A percentile compares a stretch with the other conserved stretches of the same genome.
phyloP scores from a whole-genome alignment of 1,140 invertebrate genomes.

The Panagrolaimus sp. region DNA sequence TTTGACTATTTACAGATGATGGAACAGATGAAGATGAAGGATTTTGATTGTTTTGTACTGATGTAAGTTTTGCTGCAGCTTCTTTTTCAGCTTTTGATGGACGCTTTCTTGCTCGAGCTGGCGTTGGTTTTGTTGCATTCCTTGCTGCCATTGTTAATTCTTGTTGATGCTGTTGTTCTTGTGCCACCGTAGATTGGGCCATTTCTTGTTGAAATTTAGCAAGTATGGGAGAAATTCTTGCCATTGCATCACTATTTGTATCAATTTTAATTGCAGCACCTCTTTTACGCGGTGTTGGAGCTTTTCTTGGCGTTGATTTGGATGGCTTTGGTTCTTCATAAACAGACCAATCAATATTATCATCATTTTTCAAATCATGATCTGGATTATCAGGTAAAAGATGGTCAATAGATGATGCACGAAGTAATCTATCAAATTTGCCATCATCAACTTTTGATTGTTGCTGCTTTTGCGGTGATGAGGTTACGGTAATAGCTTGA shows the following conservation, averaged over 20 bases:
- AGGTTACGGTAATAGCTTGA: neutral
- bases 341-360: slow-evolving; percentile 8
- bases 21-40: neutral
- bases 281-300: neutral
- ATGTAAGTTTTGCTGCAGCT: neutral
- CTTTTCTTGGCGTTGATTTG: neutral
- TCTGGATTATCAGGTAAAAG: too few species aligned
- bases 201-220: slow-evolving; percentile 13
- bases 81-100: neutral
- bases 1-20: neutral
- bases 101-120: neutral
- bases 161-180: slow-evolving; percentile 13
- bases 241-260: slow-evolving; percentile 8
- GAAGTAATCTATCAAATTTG: too few species aligned
- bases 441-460: too few species aligned
- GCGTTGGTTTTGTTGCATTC: neutral
- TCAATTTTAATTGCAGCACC: slow-evolving; percentile 3
- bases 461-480: neutral
- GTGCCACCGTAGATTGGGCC: slow-evolving; percentile 3
- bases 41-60: neutral
- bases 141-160: slow-evolving; percentile 4
- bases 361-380: neutral
- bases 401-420: too few species aligned
- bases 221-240: neutral
- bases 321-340: neutral